Conservation (phyloP, 2,888 invertebrate species). For the Ennomos erosarius region DNA sequence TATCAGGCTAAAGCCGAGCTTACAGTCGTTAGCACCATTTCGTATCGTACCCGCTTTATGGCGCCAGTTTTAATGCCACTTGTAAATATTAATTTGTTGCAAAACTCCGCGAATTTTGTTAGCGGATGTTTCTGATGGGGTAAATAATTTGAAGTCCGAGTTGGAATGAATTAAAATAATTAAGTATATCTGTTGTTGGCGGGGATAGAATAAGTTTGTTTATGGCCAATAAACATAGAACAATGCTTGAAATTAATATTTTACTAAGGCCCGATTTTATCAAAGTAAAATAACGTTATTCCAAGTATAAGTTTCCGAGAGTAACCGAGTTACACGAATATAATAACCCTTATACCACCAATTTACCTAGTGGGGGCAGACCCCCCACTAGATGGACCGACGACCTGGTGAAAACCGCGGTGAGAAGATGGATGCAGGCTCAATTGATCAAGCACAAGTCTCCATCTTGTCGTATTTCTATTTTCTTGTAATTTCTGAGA, state of each 20-base stretch:
- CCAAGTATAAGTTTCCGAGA: too few relatives aligned
- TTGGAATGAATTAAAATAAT: constrained; percentile 41
- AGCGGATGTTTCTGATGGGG: constrained; percentile 40
- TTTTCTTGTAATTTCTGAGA: not conserved
- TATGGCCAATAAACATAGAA: not conserved
- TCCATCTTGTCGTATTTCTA: not conserved
- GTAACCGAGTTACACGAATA: too few relatives aligned
- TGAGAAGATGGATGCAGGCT: too few relatives aligned
- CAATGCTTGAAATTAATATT: too few relatives aligned
- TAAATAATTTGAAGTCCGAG: constrained; percentile 36
- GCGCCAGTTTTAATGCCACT: constrained; percentile 45
- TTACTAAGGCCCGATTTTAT: too few relatives aligned
- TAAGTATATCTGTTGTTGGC: constrained; percentile 25
- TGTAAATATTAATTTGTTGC: constrained; percentile 51
- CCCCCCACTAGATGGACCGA: too few relatives aligned
- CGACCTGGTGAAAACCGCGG: too few relatives aligned
- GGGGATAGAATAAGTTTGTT: constrained; percentile 7
- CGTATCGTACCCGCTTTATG: constrained; percentile 40
- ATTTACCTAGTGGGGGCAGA: too few relatives aligned
- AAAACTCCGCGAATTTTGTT: constrained; percentile 42
- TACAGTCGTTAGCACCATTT: constrained; percentile 47
- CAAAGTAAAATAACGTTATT: too few relatives aligned
- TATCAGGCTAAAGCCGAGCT: constrained; percentile 24
- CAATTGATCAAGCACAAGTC: not conserved
- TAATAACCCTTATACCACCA: too few relatives aligned